Evolutionary conservation across 2,797 vertebrate species (phyloP), one percentile per base, ranked within the genome.

Genomic region (Ctenochaetus hawaiiensis): DNA sequence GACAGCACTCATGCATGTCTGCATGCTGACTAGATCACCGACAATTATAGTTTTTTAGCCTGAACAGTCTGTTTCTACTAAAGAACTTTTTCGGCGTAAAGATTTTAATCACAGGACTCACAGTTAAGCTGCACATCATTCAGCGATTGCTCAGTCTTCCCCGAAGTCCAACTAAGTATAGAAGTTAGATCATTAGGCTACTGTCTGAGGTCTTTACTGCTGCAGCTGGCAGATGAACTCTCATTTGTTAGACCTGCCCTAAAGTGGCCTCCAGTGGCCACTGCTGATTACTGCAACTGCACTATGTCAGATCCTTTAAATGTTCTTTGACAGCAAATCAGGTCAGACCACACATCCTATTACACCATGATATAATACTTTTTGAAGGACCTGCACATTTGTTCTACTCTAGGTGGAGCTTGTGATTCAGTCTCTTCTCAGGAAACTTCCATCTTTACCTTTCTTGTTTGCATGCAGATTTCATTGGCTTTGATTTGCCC

Each of bases 201-300:
- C 47, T 22, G 52, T 58, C 20, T 52, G 51, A 59, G 44, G 61
- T 48, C 43, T 30, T 43, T 20, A 65, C 43, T 65, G 61, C 60
- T 63, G 60, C 75, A 74, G 80, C 77, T 73, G 73, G 41, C 71
- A 68, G 45, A 60, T 39, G 53, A 20, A 64, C 22, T 30, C 45
- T 22, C 68, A 51, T 11, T 12, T n/a, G 45, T 37, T 8, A 22
- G 34, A 54, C 0, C 1, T n/a, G 51, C 43, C 34, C 64, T 45
- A 47, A 49, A 76, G 63, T 6, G 70, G 6, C 85, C 78, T 86
- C 85, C 81, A 73, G 77, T 77, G 85, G 72, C 17, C 30, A 57
- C 10, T 13, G 3, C 20, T 48, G 39, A 11, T 44, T 14, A 65
- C 1, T 83, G 60, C 83, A 80, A 14, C 2, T 4, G 1, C 12